A percentile compares a stretch with the other conserved stretches of the same genome.
Evolutionary conservation across 2,888 invertebrate species (phyloP).

Genomic region (Dorcus parallelipipedus): DNA sequence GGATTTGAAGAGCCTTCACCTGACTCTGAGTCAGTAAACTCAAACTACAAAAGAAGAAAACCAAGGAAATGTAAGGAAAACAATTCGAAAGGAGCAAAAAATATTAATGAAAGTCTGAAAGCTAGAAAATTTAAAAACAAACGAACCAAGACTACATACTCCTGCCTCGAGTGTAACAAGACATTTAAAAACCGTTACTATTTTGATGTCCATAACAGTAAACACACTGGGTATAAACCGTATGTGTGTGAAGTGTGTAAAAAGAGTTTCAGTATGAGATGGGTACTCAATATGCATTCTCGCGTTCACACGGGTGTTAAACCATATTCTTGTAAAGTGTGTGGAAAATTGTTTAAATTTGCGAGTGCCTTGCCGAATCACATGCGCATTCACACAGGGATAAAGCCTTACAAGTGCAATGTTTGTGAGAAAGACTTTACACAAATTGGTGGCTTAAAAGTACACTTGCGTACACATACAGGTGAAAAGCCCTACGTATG

Average conservation of each 20-base stretch:
- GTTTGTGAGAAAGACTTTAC: slow-evolving; percentile 20
- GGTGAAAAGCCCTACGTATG: slow-evolving; percentile 17
- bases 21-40: background rate
- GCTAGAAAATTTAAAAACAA: background rate
- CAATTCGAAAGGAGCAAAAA: background rate
- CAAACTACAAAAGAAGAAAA: background rate
- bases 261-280: slow-evolving; percentile 17
- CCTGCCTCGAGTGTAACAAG: slow-evolving; percentile 16
- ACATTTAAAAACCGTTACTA: slow-evolving; percentile 14
- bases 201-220: slow-evolving; percentile 12
- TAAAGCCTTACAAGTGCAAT: slow-evolving; percentile 16
- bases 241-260: slow-evolving; percentile 12
- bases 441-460: slow-evolving; percentile 10
- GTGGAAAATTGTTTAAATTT: slow-evolving; percentile 15
- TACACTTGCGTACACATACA: slow-evolving; percentile 17
- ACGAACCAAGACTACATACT: slow-evolving; percentile 2
- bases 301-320: slow-evolving; percentile 13
- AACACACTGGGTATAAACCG: slow-evolving; percentile 18
- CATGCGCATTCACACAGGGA: slow-evolving; percentile 16
- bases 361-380: slow-evolving; percentile 12
- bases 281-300: slow-evolving; percentile 14
- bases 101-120: background rate
- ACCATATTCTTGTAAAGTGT: slow-evolving; percentile 17
- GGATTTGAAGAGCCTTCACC: background rate
- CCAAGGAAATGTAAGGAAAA: background rate